phyloP scores from a whole-genome alignment of 2,113 vertebrate genomes.

The Typhlomys cinereus region DNA sequence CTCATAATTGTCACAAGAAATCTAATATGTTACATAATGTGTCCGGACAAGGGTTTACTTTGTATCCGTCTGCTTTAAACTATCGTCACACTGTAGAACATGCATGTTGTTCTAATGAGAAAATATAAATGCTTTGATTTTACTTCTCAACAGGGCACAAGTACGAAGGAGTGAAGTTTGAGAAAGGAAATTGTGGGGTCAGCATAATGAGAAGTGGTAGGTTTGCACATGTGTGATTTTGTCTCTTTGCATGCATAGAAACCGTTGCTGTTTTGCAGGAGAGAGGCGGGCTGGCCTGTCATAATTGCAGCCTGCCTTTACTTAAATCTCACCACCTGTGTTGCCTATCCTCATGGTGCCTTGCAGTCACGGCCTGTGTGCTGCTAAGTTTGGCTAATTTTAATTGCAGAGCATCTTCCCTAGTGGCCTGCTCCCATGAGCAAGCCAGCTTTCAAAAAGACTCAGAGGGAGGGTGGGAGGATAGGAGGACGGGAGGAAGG shows the following conservation, averaged over 20 bases:
- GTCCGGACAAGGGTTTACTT: slow-evolving; percentile 22
- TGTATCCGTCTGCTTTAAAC: slow-evolving; percentile 41
- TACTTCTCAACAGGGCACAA: slow-evolving; percentile 91
- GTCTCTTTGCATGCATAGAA: slow-evolving; percentile 50
- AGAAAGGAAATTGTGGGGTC: slow-evolving; percentile 99
- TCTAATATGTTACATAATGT: slow-evolving; percentile 23
- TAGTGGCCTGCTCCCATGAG: not conserved
- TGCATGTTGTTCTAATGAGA: slow-evolving; percentile 5
- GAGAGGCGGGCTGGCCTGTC: not conserved
- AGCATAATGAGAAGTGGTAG: slow-evolving; percentile 99
- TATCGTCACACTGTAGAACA: slow-evolving; percentile 43
- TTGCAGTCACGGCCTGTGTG: not conserved
- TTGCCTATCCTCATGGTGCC: not conserved
- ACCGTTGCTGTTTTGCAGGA: slow-evolving; percentile 11
- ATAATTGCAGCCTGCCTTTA: slow-evolving; percentile 28
- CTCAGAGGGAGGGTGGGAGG: slow-evolving; percentile 14
- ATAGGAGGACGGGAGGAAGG: not conserved
- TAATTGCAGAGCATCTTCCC: slow-evolving; percentile 33
- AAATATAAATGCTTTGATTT: slow-evolving; percentile 61
- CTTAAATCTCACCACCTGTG: slow-evolving; percentile 30
- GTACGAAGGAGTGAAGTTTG: slow-evolving; percentile 98
- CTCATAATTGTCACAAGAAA: slow-evolving; percentile 45
- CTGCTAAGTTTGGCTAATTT: slow-evolving; percentile 51
- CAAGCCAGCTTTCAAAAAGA: slow-evolving; percentile 41
- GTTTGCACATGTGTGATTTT: slow-evolving; percentile 66